phyloP scores from a whole-genome alignment of 1,140 invertebrate species.

The Grapholita molesta region DNA sequence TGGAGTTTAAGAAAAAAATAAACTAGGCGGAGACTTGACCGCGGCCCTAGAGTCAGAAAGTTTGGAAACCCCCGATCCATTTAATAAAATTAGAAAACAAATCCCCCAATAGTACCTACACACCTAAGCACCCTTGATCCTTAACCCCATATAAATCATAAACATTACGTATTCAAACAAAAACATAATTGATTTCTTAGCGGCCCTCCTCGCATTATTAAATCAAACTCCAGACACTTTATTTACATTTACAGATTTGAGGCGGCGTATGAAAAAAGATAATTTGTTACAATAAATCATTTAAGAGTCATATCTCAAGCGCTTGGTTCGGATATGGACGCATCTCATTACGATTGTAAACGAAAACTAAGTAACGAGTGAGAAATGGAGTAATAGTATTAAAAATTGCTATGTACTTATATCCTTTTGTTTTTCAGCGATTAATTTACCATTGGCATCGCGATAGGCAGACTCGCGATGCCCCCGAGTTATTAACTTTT shows the following conservation, averaged over 20 bases:
- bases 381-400: neutral
- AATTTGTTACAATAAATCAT: slow-evolving; percentile 65
- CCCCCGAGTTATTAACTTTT: neutral
- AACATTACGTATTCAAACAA: slow-evolving; percentile 32
- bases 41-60: too few relatives aligned
- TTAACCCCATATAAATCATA: slow-evolving; percentile 6
- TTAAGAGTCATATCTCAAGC: slow-evolving; percentile 47
- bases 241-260: slow-evolving; percentile 55
- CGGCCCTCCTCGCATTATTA: slow-evolving; percentile 39
- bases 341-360: slow-evolving; percentile 41
- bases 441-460: neutral
- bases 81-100: neutral
- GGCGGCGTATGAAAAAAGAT: slow-evolving; percentile 45
- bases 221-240: slow-evolving; percentile 51
- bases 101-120: neutral
- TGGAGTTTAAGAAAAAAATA: too few relatives aligned
- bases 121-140: neutral
- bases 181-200: slow-evolving; percentile 37
- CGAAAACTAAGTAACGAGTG: neutral
- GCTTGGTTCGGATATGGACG: slow-evolving; percentile 29
- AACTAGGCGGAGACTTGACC: too few relatives aligned
- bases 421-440: neutral
- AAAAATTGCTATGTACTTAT: neutral
- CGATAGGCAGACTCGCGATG: neutral
- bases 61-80: too few relatives aligned